Evolutionary conservation across 2,888 invertebrate genomes (phyloP).

Genomic region (Neuroscelio doddi): DNA sequence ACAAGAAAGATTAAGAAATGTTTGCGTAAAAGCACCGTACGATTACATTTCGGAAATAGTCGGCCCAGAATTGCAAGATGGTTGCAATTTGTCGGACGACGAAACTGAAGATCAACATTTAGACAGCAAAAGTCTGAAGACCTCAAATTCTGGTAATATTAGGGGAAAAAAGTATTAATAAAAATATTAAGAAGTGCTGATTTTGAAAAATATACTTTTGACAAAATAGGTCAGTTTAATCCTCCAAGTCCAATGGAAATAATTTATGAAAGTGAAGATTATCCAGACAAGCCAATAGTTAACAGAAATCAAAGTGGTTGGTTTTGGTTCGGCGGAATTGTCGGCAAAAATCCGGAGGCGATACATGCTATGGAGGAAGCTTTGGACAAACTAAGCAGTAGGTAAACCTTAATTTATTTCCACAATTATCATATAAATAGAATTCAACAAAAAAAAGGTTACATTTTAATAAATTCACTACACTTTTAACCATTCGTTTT

Average conservation of each 20-base stretch:
- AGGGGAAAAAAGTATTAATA: conserved; percentile 8
- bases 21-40: conserved; percentile 64
- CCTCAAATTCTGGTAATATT: conserved; percentile 62
- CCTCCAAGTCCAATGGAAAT: conserved; percentile 73
- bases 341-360: conserved; percentile 80
- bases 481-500: not conserved
- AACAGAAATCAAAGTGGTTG: conserved; percentile 84
- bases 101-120: conserved; percentile 64
- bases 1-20: conserved; percentile 64
- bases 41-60: conserved; percentile 70
- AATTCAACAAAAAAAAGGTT: no score
- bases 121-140: conserved; percentile 62
- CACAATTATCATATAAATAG: no score
- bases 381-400: conserved; percentile 85
- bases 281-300: conserved; percentile 77
- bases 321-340: conserved; percentile 88
- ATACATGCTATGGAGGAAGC: conserved; percentile 81
- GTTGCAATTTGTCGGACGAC: conserved; percentile 69
- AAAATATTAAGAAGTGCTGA: no score
- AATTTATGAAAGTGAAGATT: conserved; percentile 76
- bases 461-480: not conserved
- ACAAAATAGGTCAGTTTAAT: conserved; percentile 67
- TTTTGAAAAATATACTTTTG: not conserved
- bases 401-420: conserved; percentile 73
- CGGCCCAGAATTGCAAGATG: conserved; percentile 68